A percentile compares a stretch with the other conserved stretches of the same genome.
Conservation (phyloP, 2,113 vertebrate genomes). For the Eudorcas thomsonii region DNA sequence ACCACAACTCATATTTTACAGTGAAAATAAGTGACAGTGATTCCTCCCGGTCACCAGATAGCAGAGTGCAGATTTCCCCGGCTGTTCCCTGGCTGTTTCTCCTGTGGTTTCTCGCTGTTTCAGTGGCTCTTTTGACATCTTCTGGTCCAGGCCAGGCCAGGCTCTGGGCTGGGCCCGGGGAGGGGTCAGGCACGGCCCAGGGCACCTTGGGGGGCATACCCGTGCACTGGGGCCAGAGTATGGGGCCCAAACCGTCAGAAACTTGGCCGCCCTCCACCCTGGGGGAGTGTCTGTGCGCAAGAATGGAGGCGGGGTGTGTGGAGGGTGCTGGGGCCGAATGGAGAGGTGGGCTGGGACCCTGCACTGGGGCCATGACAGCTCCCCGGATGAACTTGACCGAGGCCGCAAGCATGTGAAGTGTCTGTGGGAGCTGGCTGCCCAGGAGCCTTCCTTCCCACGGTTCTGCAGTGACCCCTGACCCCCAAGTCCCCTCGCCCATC, state of each 20-base stretch:
- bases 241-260: not conserved
- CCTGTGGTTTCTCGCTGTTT: too few species aligned
- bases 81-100: too few species aligned
- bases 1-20: not conserved
- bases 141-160: not conserved
- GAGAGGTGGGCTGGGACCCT: not conserved
- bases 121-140: not conserved
- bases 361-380: rapidly evolving
- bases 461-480: not conserved
- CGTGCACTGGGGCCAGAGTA: not conserved
- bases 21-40: too few species aligned
- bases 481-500: not conserved
- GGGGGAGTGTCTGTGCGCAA: not conserved
- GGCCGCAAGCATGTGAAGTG: not conserved
- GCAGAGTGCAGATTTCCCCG: not conserved
- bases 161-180: not conserved
- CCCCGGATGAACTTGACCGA: not conserved
- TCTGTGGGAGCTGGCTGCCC: not conserved
- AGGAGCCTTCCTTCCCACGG: not conserved
- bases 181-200: not conserved
- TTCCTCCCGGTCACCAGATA: not conserved
- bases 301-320: not conserved
- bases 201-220: too few species aligned
- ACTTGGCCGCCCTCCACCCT: rapidly evolving
- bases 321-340: not conserved